Evolutionary conservation across 1,140 invertebrate species (phyloP).

Genomic region (Drosophila bipectinata): DNA sequence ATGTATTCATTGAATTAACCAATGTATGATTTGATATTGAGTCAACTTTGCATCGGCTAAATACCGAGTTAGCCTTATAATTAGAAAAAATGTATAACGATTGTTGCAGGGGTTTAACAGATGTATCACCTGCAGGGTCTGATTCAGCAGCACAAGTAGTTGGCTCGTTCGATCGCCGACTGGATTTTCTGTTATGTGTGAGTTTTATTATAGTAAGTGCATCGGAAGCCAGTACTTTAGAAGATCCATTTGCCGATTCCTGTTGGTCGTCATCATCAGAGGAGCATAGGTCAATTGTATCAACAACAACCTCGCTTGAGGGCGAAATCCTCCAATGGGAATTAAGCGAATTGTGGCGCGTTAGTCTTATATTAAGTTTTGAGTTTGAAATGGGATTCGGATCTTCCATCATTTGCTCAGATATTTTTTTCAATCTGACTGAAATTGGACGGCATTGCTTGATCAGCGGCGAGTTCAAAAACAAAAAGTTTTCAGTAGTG

Average conservation of each 20-base stretch:
- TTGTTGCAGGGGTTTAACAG: slow-evolving; percentile 70
- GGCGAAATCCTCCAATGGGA: slow-evolving; percentile 81
- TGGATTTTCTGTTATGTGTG: slow-evolving; percentile 32
- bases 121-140: slow-evolving; percentile 37
- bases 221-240: slow-evolving; percentile 36
- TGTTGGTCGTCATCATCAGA: slow-evolving; percentile 85
- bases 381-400: slow-evolving; percentile 67
- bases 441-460: slow-evolving; percentile 84
- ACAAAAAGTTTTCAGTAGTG: slow-evolving; percentile 71
- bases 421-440: slow-evolving; percentile 84
- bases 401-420: slow-evolving; percentile 75
- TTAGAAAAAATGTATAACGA: slow-evolving; percentile 82
- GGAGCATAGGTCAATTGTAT: slow-evolving; percentile 85
- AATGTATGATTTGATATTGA: slow-evolving; percentile 49
- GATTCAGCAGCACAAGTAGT: slow-evolving; percentile 23
- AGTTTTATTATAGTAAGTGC: slow-evolving; percentile 48
- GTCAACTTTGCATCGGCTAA: slow-evolving; percentile 55
- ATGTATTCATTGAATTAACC: slow-evolving; percentile 38
- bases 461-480: slow-evolving; percentile 74
- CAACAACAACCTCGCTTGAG: slow-evolving; percentile 78
- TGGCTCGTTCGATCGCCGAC: slow-evolving; percentile 15
- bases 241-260: slow-evolving; percentile 26
- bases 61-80: slow-evolving; percentile 70
- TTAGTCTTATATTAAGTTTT: slow-evolving; percentile 80
- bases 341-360: slow-evolving; percentile 70